phyloP scores from a whole-genome alignment of 2,888 invertebrate genomes.

The Ptychoptera contaminata region DNA sequence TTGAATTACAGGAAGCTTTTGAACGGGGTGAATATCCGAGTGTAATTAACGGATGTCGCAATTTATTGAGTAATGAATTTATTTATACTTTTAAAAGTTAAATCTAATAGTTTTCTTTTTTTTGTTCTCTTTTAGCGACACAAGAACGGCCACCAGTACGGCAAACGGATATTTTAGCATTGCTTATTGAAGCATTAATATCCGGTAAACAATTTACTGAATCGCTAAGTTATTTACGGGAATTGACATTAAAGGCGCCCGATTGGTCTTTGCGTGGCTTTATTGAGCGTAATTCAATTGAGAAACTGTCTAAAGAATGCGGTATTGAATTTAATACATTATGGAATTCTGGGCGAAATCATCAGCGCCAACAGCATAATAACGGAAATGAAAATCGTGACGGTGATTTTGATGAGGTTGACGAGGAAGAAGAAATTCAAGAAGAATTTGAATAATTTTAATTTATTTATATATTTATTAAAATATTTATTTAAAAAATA shows the following conservation, averaged over 20 bases:
- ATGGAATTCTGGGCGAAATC: conserved; percentile 22
- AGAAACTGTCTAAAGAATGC: conserved; percentile 26
- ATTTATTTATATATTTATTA: neutral
- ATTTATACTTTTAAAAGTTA: neutral
- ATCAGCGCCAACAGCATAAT: neutral
- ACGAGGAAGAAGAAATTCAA: conserved; percentile 17
- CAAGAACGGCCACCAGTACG: conserved; percentile 28
- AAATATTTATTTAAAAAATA: too few relatives aligned
- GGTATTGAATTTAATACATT: conserved; percentile 27
- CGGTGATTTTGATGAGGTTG: conserved; percentile 11
- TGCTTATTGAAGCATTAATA: conserved; percentile 24
- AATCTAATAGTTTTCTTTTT: neutral
- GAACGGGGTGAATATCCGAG: conserved; percentile 24
- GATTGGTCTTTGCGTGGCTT: conserved; percentile 26
- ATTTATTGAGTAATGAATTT: conserved; percentile 21
- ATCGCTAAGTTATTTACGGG: conserved; percentile 24
- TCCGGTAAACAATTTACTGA: conserved; percentile 26
- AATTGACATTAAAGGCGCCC: conserved; percentile 24
- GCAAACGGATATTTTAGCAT: conserved; percentile 24
- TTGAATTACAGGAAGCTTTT: conserved; percentile 26
- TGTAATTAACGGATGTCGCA: conserved; percentile 25
- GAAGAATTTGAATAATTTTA: conserved; percentile 10
- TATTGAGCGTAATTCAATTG: conserved; percentile 23
- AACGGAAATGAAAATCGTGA: neutral
- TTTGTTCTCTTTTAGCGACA: conserved; percentile 18